These are phyloP conservation scores for Lepus europaeus DNA, from an alignment of 2,113 vertebrate genomes.

Conservation along the genomic window DNA sequence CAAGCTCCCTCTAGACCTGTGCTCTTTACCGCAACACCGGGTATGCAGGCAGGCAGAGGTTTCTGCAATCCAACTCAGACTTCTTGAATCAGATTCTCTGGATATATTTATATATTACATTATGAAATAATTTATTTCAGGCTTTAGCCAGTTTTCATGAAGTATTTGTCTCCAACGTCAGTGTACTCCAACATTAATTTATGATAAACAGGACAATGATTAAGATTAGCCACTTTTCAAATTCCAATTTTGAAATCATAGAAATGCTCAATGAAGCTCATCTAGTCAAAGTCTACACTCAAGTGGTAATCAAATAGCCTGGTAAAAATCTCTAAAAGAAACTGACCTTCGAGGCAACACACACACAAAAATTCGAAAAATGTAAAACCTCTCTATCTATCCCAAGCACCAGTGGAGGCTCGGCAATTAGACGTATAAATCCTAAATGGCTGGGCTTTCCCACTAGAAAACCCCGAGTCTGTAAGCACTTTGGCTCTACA, in stretches of 20 bases:
- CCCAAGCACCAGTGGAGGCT: slow-evolving; percentile 73
- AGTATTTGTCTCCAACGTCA: not conserved
- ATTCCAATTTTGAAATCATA: slow-evolving; percentile 40
- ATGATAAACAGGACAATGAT: not conserved
- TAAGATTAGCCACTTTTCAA: slow-evolving; percentile 44
- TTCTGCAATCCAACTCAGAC: not conserved
- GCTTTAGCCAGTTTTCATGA: not conserved
- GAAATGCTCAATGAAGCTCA: slow-evolving; percentile 50
- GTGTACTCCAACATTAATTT: slow-evolving; percentile 36
- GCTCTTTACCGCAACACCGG: not conserved
- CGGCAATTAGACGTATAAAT: slow-evolving; percentile 6
- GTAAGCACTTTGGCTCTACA: slow-evolving; percentile 73
- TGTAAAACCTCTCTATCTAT: slow-evolving; percentile 52
- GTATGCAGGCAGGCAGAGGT: not conserved
- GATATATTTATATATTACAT: not conserved
- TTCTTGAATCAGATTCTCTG: not conserved
- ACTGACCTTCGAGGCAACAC: slow-evolving; percentile 54
- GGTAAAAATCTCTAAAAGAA: slow-evolving; percentile 42
- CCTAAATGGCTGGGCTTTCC: slow-evolving; percentile 59
- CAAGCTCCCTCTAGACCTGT: not conserved
- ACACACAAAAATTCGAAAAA: slow-evolving; percentile 49
- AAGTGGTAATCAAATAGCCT: slow-evolving; percentile 15
- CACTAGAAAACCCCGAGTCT: slow-evolving; percentile 76
- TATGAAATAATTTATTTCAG: slow-evolving; percentile 32
- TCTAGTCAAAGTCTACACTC: slow-evolving; percentile 59